phyloP scores from a whole-genome alignment of 1,140 invertebrate species.

The Calliphora vicina region DNA sequence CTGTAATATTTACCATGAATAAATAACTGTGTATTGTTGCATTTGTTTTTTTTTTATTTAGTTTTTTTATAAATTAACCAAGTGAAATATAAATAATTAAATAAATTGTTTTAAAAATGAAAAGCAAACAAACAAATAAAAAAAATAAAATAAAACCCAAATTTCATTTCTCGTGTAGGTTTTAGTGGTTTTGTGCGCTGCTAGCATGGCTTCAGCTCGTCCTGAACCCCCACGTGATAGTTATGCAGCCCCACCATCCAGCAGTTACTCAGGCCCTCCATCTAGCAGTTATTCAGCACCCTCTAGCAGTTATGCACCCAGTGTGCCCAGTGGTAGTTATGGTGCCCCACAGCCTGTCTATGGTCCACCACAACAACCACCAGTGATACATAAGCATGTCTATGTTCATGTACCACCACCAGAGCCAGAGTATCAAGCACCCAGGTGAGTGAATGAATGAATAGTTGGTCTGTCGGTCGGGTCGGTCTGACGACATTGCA shows the following conservation, averaged over 20 bases:
- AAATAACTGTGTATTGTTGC: not conserved
- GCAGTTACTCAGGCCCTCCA: conserved; percentile 50
- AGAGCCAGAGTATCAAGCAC: conserved; percentile 76
- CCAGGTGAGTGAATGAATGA: conserved; percentile 62
- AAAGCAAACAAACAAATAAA: too few relatives aligned
- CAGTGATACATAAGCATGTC: conserved; percentile 84
- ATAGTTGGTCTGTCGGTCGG: too few relatives aligned
- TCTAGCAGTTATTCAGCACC: conserved; percentile 46
- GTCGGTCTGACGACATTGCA: too few relatives aligned
- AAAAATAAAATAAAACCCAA: too few relatives aligned
- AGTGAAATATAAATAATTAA: too few relatives aligned
- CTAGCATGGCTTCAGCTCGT: conserved; percentile 52
- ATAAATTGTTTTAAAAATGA: too few relatives aligned
- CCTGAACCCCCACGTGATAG: conserved; percentile 60
- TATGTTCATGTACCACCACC: conserved; percentile 87
- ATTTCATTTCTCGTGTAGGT: conserved; percentile 43
- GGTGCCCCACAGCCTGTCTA: conserved; percentile 72
- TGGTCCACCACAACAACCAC: conserved; percentile 75
- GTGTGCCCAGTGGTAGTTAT: conserved; percentile 53
- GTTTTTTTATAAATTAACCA: too few relatives aligned
- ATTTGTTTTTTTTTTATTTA: not conserved
- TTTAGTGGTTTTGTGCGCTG: conserved; percentile 53
- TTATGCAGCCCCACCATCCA: conserved; percentile 56
- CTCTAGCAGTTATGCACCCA: conserved; percentile 44
- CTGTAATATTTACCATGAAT: not conserved